These are phyloP conservation scores for Autographa gamma DNA, from an alignment of 2,888 invertebrate genomes.

Conservation along the genomic window DNA sequence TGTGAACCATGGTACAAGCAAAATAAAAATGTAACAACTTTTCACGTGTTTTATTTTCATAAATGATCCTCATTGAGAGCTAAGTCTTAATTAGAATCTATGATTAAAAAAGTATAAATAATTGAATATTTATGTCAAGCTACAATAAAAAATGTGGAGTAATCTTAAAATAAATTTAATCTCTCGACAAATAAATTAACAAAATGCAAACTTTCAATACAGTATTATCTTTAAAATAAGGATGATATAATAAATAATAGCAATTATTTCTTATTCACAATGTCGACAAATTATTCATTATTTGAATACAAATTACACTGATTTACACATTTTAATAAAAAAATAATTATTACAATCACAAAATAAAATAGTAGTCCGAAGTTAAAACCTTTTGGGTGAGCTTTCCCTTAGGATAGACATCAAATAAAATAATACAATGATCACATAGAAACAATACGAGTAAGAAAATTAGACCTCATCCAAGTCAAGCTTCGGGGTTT, in stretches of 20 bases:
- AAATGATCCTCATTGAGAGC: constrained; percentile 1
- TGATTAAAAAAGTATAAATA: background rate
- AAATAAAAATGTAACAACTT: constrained; percentile 67
- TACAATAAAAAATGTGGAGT: constrained; percentile 54
- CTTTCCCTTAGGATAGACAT: constrained; percentile 54
- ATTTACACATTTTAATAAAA: constrained; percentile 73
- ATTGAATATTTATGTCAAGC: background rate
- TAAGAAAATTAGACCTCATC: constrained; percentile 60
- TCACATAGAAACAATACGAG: constrained; percentile 59
- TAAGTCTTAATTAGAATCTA: background rate
- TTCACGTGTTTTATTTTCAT: constrained; percentile 53
- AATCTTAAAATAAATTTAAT: constrained; percentile 86
- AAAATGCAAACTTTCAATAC: constrained; percentile 79
- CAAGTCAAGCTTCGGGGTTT: constrained; percentile 75
- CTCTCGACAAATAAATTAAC: constrained; percentile 88
- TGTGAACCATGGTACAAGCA: constrained; percentile 79
- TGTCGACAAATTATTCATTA: constrained; percentile 73
- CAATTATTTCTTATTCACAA: constrained; percentile 69
- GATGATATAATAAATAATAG: constrained; percentile 82
- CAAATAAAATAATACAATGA: constrained; percentile 48
- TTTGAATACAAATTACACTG: constrained; percentile 76
- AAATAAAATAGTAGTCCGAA: constrained; percentile 72
- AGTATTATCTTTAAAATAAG: constrained; percentile 75
- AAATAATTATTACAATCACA: constrained; percentile 70
- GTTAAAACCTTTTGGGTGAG: constrained; percentile 69